Percentiles rank a stretch among this genome's conserved stretches.
These are phyloP conservation scores for Euplexia lucipara DNA, from an alignment of 2,888 invertebrate genomes.

Conservation along the genomic window DNA sequence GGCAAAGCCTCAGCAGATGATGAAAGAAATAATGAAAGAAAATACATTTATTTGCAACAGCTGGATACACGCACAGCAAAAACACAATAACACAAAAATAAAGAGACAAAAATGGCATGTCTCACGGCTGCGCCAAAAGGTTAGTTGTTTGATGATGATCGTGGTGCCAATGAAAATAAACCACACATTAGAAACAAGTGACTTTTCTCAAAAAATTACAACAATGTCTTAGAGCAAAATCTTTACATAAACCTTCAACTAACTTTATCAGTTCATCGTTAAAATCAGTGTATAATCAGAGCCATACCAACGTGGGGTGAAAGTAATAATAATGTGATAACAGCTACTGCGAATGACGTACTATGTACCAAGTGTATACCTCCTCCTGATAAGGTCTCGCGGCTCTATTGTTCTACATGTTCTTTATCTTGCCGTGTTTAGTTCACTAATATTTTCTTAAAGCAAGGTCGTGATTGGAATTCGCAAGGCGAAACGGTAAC, in stretches of 20 bases:
- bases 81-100: no score
- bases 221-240: background rate
- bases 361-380: slow-evolving; percentile 26
- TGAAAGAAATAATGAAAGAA: no score
- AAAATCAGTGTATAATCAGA: slow-evolving; percentile 46
- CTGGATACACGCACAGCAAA: no score
- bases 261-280: slow-evolving; percentile 49
- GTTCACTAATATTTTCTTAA: slow-evolving; percentile 65
- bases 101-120: no score
- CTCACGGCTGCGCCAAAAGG: no score
- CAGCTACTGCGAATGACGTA: slow-evolving; percentile 54
- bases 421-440: slow-evolving; percentile 57
- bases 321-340: slow-evolving; percentile 71
- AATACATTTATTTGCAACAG: no score
- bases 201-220: no score
- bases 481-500: slow-evolving; percentile 40
- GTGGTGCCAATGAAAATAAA: no score
- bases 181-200: no score
- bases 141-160: no score
- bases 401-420: slow-evolving; percentile 43
- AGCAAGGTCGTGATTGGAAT: slow-evolving; percentile 61
- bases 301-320: slow-evolving; percentile 58
- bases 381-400: slow-evolving; percentile 50
- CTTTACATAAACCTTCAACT: slow-evolving; percentile 26
- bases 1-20: no score